Base-by-base conservation (phyloP, 2,797 vertebrate genomes). In the Poeciliopsis infans region DNA sequence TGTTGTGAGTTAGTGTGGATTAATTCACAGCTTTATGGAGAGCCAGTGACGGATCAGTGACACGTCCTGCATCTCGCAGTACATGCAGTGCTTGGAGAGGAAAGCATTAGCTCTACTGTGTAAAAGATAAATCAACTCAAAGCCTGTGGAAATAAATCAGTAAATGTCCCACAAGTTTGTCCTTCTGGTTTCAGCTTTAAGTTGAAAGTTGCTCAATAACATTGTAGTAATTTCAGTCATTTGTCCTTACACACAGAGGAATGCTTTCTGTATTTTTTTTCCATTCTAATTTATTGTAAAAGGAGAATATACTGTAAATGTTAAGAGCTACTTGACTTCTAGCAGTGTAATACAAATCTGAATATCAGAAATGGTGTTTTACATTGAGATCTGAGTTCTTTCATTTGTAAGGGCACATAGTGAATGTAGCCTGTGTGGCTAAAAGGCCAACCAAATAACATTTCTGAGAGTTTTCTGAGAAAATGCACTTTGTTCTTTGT, bases 291-390 rank as follows among this genome's bases (percentile, higher is more conserved):
- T 69, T 43, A 45, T 8, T 70, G 23, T n/a, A 69, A 15, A 69
- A 70, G 68, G 23, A 43, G 66, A 70, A 28, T 45, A 45, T 8
- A 69, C 11, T 69, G 23, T 43, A n/a, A n/a, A 70, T 70, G 23
- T 70, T 43, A 45, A 45, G 68, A 70, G 41, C 43, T 70, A n/a
- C 68, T 70, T 70, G 41, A 45, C 68, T 16, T 70, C 68, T 43
- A 45, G 23, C 10, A 15, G 68, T 8, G 41, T 70, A 15, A 45
- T 70, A 45, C 5, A 28, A 70, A 70, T 45, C 68, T 45, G 41
- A 45, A 70, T 45, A 23, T 69, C 66, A 43, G 33, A 39, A 18
- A 20, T 66, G 36, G 20, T 41, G 33, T 68, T 68, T 68, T 66
- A 41, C 64, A 68, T 25, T 5, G 20, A 68, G 68, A 70, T 41